Percentiles rank a stretch among this genome's conserved stretches.
phyloP scores from a whole-genome alignment of 2,888 invertebrate genomes.

The Microctonus hyperodae region DNA sequence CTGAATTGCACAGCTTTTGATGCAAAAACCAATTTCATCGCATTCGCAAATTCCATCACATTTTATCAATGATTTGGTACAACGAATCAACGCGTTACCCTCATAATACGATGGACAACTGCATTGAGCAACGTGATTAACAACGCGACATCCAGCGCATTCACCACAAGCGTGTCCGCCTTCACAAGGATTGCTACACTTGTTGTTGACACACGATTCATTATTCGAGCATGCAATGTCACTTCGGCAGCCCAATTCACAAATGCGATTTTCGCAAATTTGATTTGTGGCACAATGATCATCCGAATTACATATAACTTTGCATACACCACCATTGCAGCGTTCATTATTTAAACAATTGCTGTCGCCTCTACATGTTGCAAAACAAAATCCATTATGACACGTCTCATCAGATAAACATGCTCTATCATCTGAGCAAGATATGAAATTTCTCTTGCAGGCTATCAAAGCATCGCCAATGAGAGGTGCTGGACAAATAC shows the following conservation, averaged over 20 bases:
- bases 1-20: conserved; percentile 71
- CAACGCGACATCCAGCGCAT: conserved; percentile 83
- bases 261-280: conserved; percentile 87
- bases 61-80: conserved; percentile 73
- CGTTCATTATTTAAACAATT: conserved; percentile 86
- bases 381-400: conserved; percentile 79
- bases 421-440: conserved; percentile 72
- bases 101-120: conserved; percentile 82
- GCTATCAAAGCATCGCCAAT: conserved; percentile 78
- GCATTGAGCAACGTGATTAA: conserved; percentile 86
- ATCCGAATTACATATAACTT: conserved; percentile 86
- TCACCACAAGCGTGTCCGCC: conserved; percentile 78
- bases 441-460: conserved; percentile 74
- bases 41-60: conserved; percentile 83
- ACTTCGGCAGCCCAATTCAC: conserved; percentile 85
- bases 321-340: conserved; percentile 83
- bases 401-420: conserved; percentile 79
- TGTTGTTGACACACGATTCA: conserved; percentile 82
- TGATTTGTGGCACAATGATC: conserved; percentile 80
- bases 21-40: conserved; percentile 82
- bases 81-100: conserved; percentile 83
- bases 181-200: conserved; percentile 85
- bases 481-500: conserved; percentile 75
- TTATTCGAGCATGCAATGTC: conserved; percentile 79
- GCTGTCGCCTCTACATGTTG: conserved; percentile 80